Evolutionary conservation across 2,797 vertebrate genomes (phyloP).

Genomic region (Pogoniulus pusillus): DNA sequence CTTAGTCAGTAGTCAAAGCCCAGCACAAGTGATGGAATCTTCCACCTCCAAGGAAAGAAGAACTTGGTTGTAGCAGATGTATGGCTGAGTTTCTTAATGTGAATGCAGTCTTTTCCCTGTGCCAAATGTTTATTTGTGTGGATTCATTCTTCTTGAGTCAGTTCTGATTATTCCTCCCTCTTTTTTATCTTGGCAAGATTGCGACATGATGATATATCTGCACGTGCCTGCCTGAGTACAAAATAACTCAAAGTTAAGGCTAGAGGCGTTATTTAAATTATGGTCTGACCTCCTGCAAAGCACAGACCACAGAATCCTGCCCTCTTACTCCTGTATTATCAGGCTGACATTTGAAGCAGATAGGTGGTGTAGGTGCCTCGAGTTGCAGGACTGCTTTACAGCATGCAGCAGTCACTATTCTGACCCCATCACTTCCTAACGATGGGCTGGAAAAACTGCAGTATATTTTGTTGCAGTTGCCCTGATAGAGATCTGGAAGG

Average conservation of each 20-base stretch:
- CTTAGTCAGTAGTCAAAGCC: not conserved
- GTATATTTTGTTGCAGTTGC: not conserved
- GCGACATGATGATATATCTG: not conserved
- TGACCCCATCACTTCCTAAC: not conserved
- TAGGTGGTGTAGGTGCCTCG: not conserved
- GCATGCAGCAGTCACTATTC: not conserved
- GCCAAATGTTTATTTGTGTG: constrained; percentile 37
- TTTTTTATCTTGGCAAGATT: not conserved
- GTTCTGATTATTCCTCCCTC: constrained; percentile 36
- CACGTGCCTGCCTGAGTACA: not conserved
- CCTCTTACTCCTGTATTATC: not conserved
- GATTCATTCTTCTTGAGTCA: constrained; percentile 5
- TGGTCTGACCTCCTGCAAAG: not conserved
- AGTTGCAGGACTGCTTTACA: not conserved
- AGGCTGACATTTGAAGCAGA: not conserved
- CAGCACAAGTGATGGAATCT: not conserved
- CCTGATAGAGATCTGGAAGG: not conserved
- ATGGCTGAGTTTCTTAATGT: not conserved
- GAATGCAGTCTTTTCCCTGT: not conserved
- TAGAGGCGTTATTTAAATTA: constrained; percentile 20
- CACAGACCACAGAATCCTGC: not conserved
- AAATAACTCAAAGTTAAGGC: not conserved
- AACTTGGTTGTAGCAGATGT: not conserved
- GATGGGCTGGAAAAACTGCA: not conserved
- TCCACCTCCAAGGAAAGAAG: not conserved